Evolutionary conservation across 2,888 invertebrate species (phyloP).

Genomic region (Tineola bisselliella): DNA sequence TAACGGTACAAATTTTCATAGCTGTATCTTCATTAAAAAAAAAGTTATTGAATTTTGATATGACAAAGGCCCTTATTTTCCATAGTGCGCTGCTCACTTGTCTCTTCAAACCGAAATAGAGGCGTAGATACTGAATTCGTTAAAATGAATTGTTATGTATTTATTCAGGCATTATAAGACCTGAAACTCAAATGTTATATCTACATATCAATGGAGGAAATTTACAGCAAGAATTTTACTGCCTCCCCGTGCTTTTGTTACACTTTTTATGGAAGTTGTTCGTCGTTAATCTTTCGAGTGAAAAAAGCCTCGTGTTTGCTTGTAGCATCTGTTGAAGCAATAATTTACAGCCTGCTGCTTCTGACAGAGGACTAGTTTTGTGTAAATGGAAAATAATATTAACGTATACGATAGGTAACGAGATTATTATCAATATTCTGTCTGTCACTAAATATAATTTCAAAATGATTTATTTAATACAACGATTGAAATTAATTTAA

Average conservation of each 20-base stretch:
- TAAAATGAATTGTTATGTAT: neutral
- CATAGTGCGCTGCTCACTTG: no score
- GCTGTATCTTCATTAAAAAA: no score
- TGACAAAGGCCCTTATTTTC: no score
- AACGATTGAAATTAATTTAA: no score
- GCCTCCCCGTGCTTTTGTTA: slow-evolving; percentile 25
- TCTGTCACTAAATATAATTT: no score
- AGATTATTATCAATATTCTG: neutral
- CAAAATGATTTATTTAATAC: no score
- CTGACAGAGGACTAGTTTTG: slow-evolving; percentile 6
- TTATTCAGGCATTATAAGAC: slow-evolving; percentile 1
- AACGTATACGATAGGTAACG: neutral
- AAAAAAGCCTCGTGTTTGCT: slow-evolving; percentile 19
- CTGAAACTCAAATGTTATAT: neutral
- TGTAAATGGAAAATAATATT: neutral
- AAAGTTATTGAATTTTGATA: no score
- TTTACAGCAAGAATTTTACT: slow-evolving; percentile 20
- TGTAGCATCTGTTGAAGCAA: slow-evolving; percentile 47
- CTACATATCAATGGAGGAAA: slow-evolving; percentile 16
- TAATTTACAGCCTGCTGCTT: slow-evolving; percentile 35
- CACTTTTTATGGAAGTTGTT: slow-evolving; percentile 32
- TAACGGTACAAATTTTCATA: no score
- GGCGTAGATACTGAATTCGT: no score
- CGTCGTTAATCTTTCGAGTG: slow-evolving; percentile 46
- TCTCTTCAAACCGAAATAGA: no score